These are phyloP conservation scores for Passer domesticus DNA, from an alignment of 2,113 vertebrate species.

Conservation along the genomic window DNA sequence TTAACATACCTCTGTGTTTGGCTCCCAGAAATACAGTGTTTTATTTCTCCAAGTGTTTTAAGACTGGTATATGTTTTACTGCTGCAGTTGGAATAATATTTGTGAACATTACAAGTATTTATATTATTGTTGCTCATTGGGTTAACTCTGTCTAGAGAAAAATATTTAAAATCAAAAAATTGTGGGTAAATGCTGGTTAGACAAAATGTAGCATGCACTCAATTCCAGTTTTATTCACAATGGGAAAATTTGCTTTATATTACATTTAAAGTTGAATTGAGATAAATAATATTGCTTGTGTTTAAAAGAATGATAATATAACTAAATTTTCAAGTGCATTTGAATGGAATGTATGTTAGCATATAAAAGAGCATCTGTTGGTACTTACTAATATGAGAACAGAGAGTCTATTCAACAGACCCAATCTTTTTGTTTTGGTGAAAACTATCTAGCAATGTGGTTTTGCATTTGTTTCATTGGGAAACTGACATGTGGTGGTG, in stretches of 20 bases:
- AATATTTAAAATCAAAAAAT: background rate
- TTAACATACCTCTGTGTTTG: slow-evolving; percentile 65
- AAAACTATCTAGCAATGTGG: background rate
- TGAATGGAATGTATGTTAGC: background rate
- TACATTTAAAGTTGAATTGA: background rate
- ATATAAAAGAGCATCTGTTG: background rate
- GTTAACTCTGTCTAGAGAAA: slow-evolving; percentile 28
- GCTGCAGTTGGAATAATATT: background rate
- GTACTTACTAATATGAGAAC: slow-evolving; percentile 5
- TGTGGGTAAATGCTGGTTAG: slow-evolving; percentile 15
- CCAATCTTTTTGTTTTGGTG: background rate
- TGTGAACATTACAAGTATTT: background rate
- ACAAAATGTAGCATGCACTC: background rate
- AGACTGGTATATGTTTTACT: slow-evolving; percentile 35
- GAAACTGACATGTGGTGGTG: background rate
- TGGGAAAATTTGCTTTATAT: background rate
- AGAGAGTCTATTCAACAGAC: background rate
- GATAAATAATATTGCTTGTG: background rate
- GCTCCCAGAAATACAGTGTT: slow-evolving; percentile 20
- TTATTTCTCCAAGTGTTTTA: slow-evolving; percentile 45
- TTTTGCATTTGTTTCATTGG: background rate
- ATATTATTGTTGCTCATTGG: background rate
- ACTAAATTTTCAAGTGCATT: slow-evolving; percentile 16
- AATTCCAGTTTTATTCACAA: background rate
- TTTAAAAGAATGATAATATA: slow-evolving; percentile 24